These are phyloP conservation scores for Atta colombica DNA, from an alignment of 1,140 invertebrate genomes.

Conservation along the genomic window DNA sequence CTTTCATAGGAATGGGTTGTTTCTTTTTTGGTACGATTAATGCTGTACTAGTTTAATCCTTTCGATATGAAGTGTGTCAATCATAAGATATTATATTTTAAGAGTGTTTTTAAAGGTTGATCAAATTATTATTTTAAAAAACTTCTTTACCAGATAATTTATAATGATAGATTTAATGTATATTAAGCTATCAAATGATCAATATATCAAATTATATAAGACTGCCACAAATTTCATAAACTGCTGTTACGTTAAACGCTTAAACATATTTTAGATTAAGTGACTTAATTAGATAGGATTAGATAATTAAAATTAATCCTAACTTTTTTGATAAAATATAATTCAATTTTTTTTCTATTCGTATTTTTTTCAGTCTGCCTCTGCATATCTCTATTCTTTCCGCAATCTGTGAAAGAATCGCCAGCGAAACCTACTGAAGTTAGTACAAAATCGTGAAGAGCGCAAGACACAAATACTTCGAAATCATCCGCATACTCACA, in stretches of 20 bases:
- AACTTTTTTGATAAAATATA: constrained; percentile 26
- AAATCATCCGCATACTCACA: neutral
- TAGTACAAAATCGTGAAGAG: constrained; percentile 57
- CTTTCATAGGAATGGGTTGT: constrained; percentile 80
- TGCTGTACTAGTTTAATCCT: neutral
- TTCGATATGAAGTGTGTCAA: constrained; percentile 30
- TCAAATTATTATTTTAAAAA: constrained; percentile 7
- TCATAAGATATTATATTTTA: neutral
- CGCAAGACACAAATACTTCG: neutral
- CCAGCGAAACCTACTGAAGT: constrained; percentile 57
- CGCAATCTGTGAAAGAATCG: constrained; percentile 66
- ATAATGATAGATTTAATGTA: neutral
- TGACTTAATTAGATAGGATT: neutral
- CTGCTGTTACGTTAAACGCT: neutral
- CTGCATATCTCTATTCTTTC: constrained; percentile 72
- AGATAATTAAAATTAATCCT: neutral
- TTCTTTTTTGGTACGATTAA: constrained; percentile 78
- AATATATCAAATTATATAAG: neutral
- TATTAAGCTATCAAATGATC: neutral
- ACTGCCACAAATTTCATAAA: neutral
- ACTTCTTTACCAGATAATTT: neutral
- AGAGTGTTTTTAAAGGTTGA: constrained; percentile 5
- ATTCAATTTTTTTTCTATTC: constrained; percentile 48
- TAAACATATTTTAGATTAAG: neutral
- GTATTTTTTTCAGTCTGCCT: constrained; percentile 66